Evolutionary conservation across 1,140 invertebrate genomes (phyloP).

Genomic region (Polypedilum pembai): DNA sequence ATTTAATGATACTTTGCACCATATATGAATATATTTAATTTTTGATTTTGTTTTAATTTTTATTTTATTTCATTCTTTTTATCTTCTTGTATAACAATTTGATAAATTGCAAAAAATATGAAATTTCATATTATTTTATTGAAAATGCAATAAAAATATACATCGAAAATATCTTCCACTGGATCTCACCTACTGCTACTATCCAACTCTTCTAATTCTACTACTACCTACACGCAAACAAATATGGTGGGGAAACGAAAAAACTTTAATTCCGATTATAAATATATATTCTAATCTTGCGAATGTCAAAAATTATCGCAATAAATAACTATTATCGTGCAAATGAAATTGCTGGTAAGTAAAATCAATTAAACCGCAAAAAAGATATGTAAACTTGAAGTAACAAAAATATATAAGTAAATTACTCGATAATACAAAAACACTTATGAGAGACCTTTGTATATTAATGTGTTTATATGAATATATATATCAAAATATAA

Average conservation of each 20-base stretch:
- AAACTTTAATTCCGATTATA: neutral
- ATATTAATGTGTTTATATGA: conserved; percentile 20
- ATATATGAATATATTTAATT: neutral
- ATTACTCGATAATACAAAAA: conserved; percentile 21
- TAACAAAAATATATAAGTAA: conserved; percentile 6
- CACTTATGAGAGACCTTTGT: conserved; percentile 26
- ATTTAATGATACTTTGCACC: neutral
- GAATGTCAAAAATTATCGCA: neutral
- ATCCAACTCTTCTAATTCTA: neutral
- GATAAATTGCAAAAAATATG: conserved; percentile 5
- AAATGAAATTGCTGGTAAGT: conserved; percentile 3
- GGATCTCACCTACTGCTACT: neutral
- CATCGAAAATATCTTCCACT: neutral
- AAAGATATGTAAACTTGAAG: neutral
- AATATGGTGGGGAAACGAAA: neutral
- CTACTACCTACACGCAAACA: conserved; percentile 1
- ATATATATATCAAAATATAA: neutral
- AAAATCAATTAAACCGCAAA: neutral
- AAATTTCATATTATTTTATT: neutral
- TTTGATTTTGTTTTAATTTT: neutral
- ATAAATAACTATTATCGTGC: neutral
- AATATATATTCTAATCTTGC: neutral
- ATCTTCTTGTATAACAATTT: neutral
- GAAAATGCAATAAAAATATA: neutral
- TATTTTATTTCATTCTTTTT: conserved; percentile 7